Evolutionary conservation across 2,113 vertebrate genomes (phyloP).

Genomic region (Osmerus eperlanus): DNA sequence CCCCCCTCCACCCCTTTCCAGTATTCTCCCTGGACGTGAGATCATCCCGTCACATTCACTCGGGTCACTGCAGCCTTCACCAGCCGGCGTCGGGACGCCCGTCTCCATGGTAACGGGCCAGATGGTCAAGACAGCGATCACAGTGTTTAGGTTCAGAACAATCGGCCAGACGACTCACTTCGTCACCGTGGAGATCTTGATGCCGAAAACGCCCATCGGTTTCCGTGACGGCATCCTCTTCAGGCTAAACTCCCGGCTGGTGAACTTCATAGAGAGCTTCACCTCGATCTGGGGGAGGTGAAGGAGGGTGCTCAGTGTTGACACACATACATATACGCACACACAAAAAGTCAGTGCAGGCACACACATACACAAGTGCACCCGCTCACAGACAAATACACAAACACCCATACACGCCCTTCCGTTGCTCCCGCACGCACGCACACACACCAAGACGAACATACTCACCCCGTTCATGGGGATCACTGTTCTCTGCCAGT

Average conservation of each 20-base stretch:
- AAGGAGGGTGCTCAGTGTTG: conserved; percentile 10
- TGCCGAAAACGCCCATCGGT: conserved; percentile 91
- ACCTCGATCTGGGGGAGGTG: conserved; percentile 82
- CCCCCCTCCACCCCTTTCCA: not conserved
- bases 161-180: conserved; percentile 77
- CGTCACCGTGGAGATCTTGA: conserved; percentile 94
- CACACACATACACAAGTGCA: conserved; percentile 1
- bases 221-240: conserved; percentile 92
- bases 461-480: conserved; percentile 93
- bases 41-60: conserved; percentile 7
- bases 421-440: too few relatives aligned
- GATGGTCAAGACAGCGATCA: not conserved
- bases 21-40: not conserved
- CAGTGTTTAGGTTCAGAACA: not conserved
- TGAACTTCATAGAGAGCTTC: conserved; percentile 95
- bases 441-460: not conserved
- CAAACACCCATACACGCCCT: not conserved
- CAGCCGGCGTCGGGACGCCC: not conserved
- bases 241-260: conserved; percentile 93
- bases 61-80: not conserved
- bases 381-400: not conserved
- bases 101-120: conserved; percentile 7
- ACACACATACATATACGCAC: not conserved
- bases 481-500: conserved; percentile 95
- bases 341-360: too few relatives aligned